phyloP scores from a whole-genome alignment of 2,113 vertebrate genomes.

The Platycercus adscitus region DNA sequence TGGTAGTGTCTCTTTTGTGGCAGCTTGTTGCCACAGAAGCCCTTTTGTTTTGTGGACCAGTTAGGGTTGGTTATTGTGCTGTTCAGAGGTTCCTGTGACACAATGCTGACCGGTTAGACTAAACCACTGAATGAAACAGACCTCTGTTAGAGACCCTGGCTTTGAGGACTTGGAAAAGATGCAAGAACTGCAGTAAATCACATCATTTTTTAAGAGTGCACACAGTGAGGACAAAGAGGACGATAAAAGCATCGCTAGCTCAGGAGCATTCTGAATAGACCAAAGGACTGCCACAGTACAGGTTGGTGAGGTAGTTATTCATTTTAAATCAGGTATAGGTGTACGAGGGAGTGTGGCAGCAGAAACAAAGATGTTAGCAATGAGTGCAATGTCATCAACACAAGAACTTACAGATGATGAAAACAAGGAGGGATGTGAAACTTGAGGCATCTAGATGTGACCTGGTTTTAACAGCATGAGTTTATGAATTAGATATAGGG shows the following conservation, averaged over 20 bases:
- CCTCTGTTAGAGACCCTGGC: conserved; percentile 22
- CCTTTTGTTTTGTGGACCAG: conserved; percentile 64
- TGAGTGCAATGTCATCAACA: fast-evolving
- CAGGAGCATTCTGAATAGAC: background rate
- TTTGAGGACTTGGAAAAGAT: background rate
- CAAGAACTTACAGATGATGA: background rate
- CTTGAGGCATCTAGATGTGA: background rate
- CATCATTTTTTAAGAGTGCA: background rate
- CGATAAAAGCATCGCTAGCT: background rate
- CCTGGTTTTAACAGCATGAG: background rate
- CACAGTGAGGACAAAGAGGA: background rate
- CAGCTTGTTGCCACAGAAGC: conserved; percentile 62
- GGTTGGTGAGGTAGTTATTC: fast-evolving
- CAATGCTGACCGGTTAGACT: conserved; percentile 37
- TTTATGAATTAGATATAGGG: background rate
- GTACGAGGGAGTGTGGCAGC: background rate
- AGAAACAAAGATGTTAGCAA: background rate
- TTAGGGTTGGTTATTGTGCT: conserved; percentile 61
- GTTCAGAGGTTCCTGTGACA: conserved; percentile 53
- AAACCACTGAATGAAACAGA: conserved; percentile 29
- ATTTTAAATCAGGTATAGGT: background rate
- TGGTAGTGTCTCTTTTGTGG: conserved; percentile 60
- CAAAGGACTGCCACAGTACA: fast-evolving
- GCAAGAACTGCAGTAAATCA: background rate
- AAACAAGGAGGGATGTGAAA: background rate